phyloP scores from a whole-genome alignment of 2,113 vertebrate genomes.

The Ictidomys tridecemlineatus region DNA sequence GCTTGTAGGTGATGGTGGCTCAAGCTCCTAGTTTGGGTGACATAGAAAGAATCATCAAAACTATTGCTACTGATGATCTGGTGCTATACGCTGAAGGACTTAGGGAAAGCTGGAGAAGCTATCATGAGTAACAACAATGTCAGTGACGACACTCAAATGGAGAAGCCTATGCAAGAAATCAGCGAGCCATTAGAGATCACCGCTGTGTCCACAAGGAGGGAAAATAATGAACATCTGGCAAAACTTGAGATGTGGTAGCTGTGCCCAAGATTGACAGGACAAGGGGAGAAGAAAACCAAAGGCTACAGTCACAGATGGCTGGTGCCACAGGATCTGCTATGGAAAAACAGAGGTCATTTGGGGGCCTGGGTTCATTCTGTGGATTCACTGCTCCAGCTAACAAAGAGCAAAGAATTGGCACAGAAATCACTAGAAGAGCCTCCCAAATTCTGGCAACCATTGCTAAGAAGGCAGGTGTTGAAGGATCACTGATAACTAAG shows the following conservation, averaged over 20 bases:
- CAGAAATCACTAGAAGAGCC: slow-evolving; percentile 91
- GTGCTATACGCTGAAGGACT: slow-evolving; percentile 93
- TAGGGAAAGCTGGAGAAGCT: slow-evolving; percentile 92
- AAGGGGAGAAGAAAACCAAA: slow-evolving; percentile 93
- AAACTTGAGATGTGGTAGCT: slow-evolving; percentile 94
- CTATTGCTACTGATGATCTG: slow-evolving; percentile 88
- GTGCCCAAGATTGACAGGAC: slow-evolving; percentile 93
- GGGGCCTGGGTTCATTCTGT: slow-evolving; percentile 91
- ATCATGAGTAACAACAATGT: slow-evolving; percentile 93
- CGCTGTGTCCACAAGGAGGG: slow-evolving; percentile 92
- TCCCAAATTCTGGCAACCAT: slow-evolving; percentile 92
- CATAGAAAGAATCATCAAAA: slow-evolving; percentile 93
- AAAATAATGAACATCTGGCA: slow-evolving; percentile 92
- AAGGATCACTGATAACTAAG: slow-evolving; percentile 92
- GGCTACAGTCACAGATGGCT: slow-evolving; percentile 92
- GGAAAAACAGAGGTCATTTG: slow-evolving; percentile 90
- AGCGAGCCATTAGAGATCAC: slow-evolving; percentile 90
- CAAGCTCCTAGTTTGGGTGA: slow-evolving; percentile 94
- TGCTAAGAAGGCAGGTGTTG: slow-evolving; percentile 92
- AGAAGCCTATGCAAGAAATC: slow-evolving; percentile 91
- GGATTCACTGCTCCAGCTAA: slow-evolving; percentile 87
- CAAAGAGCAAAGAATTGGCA: slow-evolving; percentile 92
- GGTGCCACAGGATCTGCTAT: slow-evolving; percentile 90
- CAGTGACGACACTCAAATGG: slow-evolving; percentile 88
- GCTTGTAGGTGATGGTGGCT: slow-evolving; percentile 91